Evolutionary conservation across 2,797 vertebrate species (phyloP).

Genomic region (Macroramphosus scolopax): DNA sequence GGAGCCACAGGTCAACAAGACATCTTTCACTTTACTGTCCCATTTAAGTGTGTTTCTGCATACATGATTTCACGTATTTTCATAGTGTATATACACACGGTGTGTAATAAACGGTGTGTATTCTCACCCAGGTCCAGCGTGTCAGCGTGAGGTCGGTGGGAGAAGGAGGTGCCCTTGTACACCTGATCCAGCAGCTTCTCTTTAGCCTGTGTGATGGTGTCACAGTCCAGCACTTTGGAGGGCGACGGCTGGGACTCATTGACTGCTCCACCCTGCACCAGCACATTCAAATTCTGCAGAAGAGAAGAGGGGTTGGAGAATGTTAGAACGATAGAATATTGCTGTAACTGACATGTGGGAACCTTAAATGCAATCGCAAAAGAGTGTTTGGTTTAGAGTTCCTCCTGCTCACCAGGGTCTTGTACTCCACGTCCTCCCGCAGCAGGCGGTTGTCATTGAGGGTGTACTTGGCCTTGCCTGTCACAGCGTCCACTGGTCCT

Average conservation of each 20-base stretch:
- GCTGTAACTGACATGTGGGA: too few relatives aligned
- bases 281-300: slow-evolving; percentile 86
- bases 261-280: slow-evolving; percentile 80
- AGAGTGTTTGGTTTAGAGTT: background rate
- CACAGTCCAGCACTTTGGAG: slow-evolving; percentile 91
- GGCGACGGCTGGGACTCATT: slow-evolving; percentile 85
- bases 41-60: background rate
- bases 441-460: slow-evolving; percentile 96
- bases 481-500: slow-evolving; percentile 94
- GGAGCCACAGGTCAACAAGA: slow-evolving; percentile 16
- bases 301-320: background rate
- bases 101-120: background rate
- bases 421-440: slow-evolving; percentile 94
- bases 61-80: background rate
- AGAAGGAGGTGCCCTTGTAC: slow-evolving; percentile 90
- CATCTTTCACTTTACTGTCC: background rate
- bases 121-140: slow-evolving; percentile 90
- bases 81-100: too few relatives aligned
- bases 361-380: too few relatives aligned
- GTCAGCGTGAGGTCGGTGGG: slow-evolving; percentile 88
- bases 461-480: slow-evolving; percentile 96
- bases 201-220: slow-evolving; percentile 96
- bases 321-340: background rate
- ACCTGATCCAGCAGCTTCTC: slow-evolving; percentile 97
- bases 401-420: slow-evolving; percentile 83